phyloP scores from a whole-genome alignment of 64 coral and sea anemone species.

The Dendrophyllia cribrosa region DNA sequence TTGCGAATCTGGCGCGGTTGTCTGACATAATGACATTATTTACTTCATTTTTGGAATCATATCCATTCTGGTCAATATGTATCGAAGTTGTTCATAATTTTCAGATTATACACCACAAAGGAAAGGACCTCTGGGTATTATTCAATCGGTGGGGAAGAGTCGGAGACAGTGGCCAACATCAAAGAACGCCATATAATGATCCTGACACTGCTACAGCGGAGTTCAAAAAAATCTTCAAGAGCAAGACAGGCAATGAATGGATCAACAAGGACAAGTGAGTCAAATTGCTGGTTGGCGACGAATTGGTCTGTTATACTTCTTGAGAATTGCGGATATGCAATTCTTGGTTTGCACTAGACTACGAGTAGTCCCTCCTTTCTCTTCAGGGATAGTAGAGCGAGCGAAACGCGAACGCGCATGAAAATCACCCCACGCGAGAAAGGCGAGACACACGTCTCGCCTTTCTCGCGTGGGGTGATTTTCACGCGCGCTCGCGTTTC shows the following conservation, averaged over 20 bases:
- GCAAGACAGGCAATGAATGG: conserved; percentile 94
- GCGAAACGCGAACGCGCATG: too few species aligned
- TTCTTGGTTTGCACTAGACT: too few species aligned
- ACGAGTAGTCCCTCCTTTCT: too few species aligned
- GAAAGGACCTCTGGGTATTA: conserved; percentile 83
- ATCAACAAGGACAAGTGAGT: conserved; percentile 76
- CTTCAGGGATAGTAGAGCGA: too few species aligned
- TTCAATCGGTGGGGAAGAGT: conserved; percentile 93
- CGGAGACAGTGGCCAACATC: conserved; percentile 85
- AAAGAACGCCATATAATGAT: conserved; percentile 80
- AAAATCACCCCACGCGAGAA: too few species aligned
- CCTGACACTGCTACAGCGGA: conserved; percentile 68
- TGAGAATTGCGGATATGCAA: too few species aligned
- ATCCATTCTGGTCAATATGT: not conserved
- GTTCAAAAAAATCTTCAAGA: conserved; percentile 89
- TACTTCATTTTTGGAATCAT: not conserved
- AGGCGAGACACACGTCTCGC: too few species aligned
- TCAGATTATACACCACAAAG: conserved; percentile 87
- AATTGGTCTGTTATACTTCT: too few species aligned
- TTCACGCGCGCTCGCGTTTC: too few species aligned
- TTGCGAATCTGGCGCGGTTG: too few species aligned
- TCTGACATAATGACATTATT: too few species aligned
- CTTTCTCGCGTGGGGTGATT: too few species aligned
- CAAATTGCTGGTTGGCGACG: not conserved
- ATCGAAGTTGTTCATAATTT: not conserved